Evolutionary conservation across 2,888 invertebrate genomes (phyloP).

Genomic region (Eupithecia pulchellata): DNA sequence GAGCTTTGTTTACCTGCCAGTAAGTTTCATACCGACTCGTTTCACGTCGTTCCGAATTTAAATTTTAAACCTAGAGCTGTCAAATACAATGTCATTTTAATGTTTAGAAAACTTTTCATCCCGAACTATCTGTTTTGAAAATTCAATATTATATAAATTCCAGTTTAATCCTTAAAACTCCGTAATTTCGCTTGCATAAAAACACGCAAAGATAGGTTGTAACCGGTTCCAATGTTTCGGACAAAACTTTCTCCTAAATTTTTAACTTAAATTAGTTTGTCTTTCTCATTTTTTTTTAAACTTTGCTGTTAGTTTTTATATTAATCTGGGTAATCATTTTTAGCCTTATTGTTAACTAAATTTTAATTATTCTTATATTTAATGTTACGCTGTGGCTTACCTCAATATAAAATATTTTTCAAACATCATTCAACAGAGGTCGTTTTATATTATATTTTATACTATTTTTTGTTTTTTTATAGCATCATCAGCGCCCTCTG

Average conservation of each 20-base stretch:
- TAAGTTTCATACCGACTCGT: background rate
- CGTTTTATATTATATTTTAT: no score
- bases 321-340: no score
- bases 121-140: background rate
- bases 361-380: no score
- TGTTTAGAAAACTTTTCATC: background rate
- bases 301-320: no score
- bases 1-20: background rate
- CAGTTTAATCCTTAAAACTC: background rate
- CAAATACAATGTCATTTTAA: background rate
- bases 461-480: slow-evolving; percentile 42
- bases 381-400: no score
- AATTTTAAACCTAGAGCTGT: background rate
- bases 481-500: slow-evolving; percentile 68
- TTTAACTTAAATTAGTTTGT: no score
- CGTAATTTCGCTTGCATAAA: background rate
- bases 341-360: no score
- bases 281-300: no score
- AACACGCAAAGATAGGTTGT: background rate
- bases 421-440: no score
- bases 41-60: background rate
- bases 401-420: no score
- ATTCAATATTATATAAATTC: background rate
- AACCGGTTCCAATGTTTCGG: background rate
- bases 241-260: slow-evolving; percentile 4